A percentile compares a stretch with the other conserved stretches of the same genome.
Evolutionary conservation across 2,888 invertebrate species (phyloP).

Genomic region (Hydroisotoma schaefferi): DNA sequence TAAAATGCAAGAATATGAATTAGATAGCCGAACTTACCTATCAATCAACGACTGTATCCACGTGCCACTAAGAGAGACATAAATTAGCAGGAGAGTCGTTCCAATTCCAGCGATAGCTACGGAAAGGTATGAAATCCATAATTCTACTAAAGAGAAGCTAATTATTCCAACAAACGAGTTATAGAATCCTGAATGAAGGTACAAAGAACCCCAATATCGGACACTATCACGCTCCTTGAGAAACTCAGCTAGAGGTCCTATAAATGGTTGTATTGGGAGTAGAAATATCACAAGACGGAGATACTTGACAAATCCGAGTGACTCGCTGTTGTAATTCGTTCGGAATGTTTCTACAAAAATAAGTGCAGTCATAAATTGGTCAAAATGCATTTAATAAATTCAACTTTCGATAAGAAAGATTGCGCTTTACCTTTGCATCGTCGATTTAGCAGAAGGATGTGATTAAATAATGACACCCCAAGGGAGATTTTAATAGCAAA

Average conservation of each 20-base stretch:
- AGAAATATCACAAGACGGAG: too few relatives aligned
- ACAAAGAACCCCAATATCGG: not conserved
- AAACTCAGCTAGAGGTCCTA: not conserved
- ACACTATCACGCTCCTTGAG: not conserved
- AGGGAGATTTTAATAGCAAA: not conserved
- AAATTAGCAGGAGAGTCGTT: not conserved
- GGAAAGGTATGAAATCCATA: not conserved
- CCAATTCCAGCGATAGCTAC: not conserved
- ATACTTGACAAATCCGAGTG: not conserved
- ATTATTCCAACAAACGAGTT: not conserved
- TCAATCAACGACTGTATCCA: not conserved
- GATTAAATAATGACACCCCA: not conserved
- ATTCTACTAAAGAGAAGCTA: not conserved
- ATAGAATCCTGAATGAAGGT: not conserved
- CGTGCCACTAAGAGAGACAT: not conserved
- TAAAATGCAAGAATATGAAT: too few relatives aligned
- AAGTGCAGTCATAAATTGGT: too few relatives aligned
- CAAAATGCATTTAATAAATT: too few relatives aligned
- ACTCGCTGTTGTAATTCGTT: not conserved
- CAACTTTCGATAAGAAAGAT: too few relatives aligned
- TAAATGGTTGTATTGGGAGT: not conserved
- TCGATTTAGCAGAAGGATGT: not conserved
- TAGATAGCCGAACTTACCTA: too few relatives aligned
- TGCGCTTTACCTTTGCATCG: not conserved
- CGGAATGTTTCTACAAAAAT: not conserved